Evolutionary conservation across 2,888 invertebrate genomes (phyloP), one percentile per base, ranked within the genome.

Genomic region (Microplitis manilae): DNA sequence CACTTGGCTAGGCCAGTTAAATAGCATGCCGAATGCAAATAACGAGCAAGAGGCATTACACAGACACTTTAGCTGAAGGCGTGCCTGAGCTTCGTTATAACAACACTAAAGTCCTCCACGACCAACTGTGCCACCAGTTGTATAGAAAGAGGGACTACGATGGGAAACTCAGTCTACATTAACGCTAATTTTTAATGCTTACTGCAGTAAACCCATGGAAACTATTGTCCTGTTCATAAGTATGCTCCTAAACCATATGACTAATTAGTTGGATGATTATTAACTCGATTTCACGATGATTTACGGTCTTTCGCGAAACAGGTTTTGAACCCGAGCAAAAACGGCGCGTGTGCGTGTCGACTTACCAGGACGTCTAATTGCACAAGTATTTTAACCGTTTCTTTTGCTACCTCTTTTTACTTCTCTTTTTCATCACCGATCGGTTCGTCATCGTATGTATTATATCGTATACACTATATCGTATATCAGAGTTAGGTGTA

Each of bases 1-100:
- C 81, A 79, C 80, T 80, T 79, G 79, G 81, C 76, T 79, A 79
- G 79, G 76, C 78, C 81, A 79, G 80, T 77, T 81, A 79, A 83
- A 81, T 79, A 77, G 79, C 81, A 80, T 79, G 70, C 78, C 80
- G 74, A 82, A 81, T 82, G 81, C 80, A 81, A 81, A 80, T 81
- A 81, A 82, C 78, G 80, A 81, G 81, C 77, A 78, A 78, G 73
- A 73, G 68, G 74, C 67, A 65, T 59, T 68, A 76, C 64, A 59
- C 64, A 71, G 76, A 75, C 64, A 30, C 17, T 30, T 59, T 9
- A 15, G 67, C 30, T n/a, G 38, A 68, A 74, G 68, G 73, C 60
- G 73, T 68, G 39, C 30, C 67, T 68, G 13, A n/a, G n/a, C 59
- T 50, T 30, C 59, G 65, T 65, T 69, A 77, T 68, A 77, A 77